Base-by-base conservation (phyloP, 2,888 invertebrate genomes). In the Orthosia cruda region DNA sequence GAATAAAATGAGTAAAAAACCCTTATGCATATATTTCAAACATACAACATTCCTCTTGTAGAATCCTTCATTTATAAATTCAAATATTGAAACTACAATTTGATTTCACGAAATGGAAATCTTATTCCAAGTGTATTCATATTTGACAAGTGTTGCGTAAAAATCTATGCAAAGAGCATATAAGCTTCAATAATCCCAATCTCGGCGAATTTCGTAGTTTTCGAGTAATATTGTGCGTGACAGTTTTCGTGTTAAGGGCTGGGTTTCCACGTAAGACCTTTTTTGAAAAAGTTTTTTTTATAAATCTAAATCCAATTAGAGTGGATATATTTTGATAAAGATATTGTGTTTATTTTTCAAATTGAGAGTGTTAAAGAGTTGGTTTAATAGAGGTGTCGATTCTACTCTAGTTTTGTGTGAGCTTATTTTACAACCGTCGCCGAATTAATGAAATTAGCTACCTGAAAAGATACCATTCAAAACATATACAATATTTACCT, bases 131-230 rank as follows among this genome's bases (percentile, higher is more conserved):
- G 77, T 91, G 91, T 89, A 93, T 94, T 93, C 92, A 93, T 90
- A 91, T 92, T 92, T 91, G 92, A 91, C 88, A 89, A 88, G 89
- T 85, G 69, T 69, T 69, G 49, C 89, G 91, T 92, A 93, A 93
- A 93, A 93, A 92, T 92, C 87, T 89, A 61, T 76, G 80, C 58
- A 70, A 72, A 61, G 83, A 86, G 89, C 89, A 89, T 93, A 94
- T 95, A 93, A 87, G 89, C 90, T 91, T 91, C 92, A 93, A 93
- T 93, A 93, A 94, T 95, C 93, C 92, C 81, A 74, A 88, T 80
- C 81, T 81, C 74, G 70, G 76, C 74, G 87, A 87, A 86, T 89
- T 74, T 77, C 74, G 85, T 89, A 89, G 87, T 88, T 88, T 89
- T 74, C 71, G 59, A 71, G 74, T 81, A 87, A 85, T 86, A 84